Percentiles rank a stretch among this genome's conserved stretches.
Evolutionary conservation across 2,113 vertebrate species (phyloP).

Genomic region (Proteles cristata): DNA sequence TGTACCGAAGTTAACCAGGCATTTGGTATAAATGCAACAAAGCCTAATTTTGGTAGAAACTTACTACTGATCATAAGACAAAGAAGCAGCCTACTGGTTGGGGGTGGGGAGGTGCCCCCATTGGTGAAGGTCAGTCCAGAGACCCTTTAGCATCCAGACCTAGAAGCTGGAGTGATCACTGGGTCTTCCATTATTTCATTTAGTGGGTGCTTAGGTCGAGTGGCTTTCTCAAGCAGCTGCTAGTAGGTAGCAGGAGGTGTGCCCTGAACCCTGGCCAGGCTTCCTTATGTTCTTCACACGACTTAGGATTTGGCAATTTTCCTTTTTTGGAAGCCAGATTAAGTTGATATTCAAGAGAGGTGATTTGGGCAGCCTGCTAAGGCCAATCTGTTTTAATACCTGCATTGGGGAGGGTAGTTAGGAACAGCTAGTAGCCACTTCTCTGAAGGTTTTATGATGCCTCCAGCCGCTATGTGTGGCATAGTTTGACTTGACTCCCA

Average conservation of each 20-base stretch:
- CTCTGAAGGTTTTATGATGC: not conserved
- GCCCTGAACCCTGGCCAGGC: no score
- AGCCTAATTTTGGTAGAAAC: not conserved
- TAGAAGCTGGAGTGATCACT: not conserved
- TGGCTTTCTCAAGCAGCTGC: not conserved
- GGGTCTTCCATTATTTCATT: not conserved
- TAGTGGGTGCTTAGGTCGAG: fast-evolving
- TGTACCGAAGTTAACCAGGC: not conserved
- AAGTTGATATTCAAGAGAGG: not conserved
- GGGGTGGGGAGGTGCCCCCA: not conserved
- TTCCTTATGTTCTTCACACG: not conserved
- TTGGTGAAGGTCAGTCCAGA: not conserved
- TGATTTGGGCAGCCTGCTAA: not conserved
- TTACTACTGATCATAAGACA: not conserved
- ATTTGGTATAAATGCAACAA: not conserved
- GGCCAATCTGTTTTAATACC: not conserved
- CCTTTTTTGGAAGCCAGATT: not conserved
- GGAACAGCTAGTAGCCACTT: not conserved
- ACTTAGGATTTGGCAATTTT: not conserved
- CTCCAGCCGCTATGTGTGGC: no score
- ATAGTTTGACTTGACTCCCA: not conserved
- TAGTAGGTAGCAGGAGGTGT: not conserved
- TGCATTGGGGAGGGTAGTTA: not conserved
- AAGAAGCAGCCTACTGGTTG: not conserved
- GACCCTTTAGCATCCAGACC: not conserved